These are phyloP conservation scores for Thereva unica DNA, from an alignment of 2,888 invertebrate genomes.

Conservation along the genomic window DNA sequence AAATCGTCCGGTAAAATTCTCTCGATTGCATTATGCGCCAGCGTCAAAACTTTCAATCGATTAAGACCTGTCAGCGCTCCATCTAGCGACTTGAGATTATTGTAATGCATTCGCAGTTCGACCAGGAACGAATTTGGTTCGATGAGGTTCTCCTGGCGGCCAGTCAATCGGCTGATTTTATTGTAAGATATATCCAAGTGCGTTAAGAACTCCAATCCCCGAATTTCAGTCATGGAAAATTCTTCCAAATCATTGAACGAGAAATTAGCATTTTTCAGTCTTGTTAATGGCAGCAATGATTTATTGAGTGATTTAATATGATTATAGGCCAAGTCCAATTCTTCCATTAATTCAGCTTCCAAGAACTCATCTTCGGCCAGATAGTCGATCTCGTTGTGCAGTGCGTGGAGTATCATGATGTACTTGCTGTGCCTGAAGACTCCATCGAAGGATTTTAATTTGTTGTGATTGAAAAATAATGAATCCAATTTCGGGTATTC, in stretches of 20 bases:
- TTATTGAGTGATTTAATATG: constrained; percentile 72
- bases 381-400: constrained; percentile 74
- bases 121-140: constrained; percentile 74
- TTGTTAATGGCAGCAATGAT: constrained; percentile 70
- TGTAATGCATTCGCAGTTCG: constrained; percentile 75
- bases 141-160: constrained; percentile 74
- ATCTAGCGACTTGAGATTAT: constrained; percentile 70
- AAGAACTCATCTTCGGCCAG: constrained; percentile 78
- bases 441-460: constrained; percentile 71
- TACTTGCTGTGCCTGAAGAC: constrained; percentile 70
- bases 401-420: constrained; percentile 69
- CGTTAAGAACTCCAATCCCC: constrained; percentile 71
- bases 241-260: constrained; percentile 75
- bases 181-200: constrained; percentile 78
- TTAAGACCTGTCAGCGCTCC: constrained; percentile 77
- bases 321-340: constrained; percentile 74
- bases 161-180: constrained; percentile 68
- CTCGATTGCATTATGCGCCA: constrained; percentile 76
- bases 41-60: constrained; percentile 71
- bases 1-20: constrained; percentile 77
- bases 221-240: constrained; percentile 79
- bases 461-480: constrained; percentile 74
- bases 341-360: constrained; percentile 70
- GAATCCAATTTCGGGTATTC: constrained; percentile 71
- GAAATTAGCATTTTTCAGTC: constrained; percentile 71